phyloP scores from a whole-genome alignment of 2,113 vertebrate species.

The Caracal caracal region DNA sequence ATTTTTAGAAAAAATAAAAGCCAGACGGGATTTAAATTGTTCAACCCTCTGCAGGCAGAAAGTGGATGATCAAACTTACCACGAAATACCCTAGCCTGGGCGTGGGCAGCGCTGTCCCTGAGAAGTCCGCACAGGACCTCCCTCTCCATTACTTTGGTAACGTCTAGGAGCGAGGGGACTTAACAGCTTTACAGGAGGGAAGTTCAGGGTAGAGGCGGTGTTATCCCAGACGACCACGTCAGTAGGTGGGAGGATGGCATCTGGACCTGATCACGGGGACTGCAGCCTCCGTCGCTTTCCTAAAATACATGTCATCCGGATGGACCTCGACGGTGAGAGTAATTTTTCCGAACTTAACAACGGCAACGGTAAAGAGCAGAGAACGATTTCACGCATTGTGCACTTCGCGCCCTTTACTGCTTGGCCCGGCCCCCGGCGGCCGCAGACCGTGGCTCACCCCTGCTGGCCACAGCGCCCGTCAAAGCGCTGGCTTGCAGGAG shows the following conservation, averaged over 20 bases:
- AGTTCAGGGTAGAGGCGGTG: not conserved
- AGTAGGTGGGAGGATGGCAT: not conserved
- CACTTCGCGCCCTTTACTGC: accelerated
- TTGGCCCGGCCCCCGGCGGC: accelerated
- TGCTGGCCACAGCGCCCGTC: accelerated
- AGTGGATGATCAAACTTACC: not conserved
- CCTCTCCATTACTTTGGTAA: not conserved
- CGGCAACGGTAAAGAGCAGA: not conserved
- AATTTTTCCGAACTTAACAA: not conserved
- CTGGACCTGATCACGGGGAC: not conserved
- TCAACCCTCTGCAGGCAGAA: not conserved
- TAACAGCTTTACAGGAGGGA: not conserved
- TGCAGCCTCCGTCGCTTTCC: not conserved
- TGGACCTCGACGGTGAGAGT: not conserved
- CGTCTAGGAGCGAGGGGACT: not conserved
- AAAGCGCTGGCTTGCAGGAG: not conserved
- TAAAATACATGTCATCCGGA: not conserved
- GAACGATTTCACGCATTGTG: accelerated
- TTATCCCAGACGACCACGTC: not conserved
- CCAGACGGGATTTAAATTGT: not conserved
- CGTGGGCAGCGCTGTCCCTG: not conserved
- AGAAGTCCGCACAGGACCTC: not conserved
- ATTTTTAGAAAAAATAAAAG: not conserved
- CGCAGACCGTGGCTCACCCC: accelerated
- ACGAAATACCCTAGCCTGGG: not conserved